Conservation (phyloP, 1,140 invertebrate species). For the Ylistrum balloti region DNA sequence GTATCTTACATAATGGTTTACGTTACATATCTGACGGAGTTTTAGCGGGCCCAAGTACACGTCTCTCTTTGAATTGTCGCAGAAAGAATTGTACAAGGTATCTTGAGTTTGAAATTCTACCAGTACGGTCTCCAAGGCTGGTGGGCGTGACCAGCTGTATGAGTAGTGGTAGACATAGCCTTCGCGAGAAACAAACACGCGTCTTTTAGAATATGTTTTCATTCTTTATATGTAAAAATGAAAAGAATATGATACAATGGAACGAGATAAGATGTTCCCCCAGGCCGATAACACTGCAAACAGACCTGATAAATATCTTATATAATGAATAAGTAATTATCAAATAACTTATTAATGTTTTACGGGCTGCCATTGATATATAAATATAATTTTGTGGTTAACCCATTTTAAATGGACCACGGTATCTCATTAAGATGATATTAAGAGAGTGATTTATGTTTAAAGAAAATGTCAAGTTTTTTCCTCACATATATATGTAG, state of each 20-base stretch:
- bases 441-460: background rate
- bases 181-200: background rate
- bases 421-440: background rate
- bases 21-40: background rate
- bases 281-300: too few species aligned
- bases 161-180: background rate
- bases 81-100: background rate
- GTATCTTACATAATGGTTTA: background rate
- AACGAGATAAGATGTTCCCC: background rate
- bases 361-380: background rate
- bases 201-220: background rate
- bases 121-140: background rate
- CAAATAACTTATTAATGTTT: background rate
- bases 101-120: background rate
- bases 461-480: too few species aligned
- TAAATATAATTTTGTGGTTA: background rate
- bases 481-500: too few species aligned
- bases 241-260: slow-evolving; percentile 6
- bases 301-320: too few species aligned
- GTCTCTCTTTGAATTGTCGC: background rate
- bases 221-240: background rate
- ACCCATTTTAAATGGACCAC: background rate
- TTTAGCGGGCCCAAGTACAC: background rate
- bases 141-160: background rate
- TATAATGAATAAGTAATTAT: background rate